A percentile compares a stretch with the other conserved stretches of the same genome.
These are phyloP conservation scores for Diabrotica virgifera DNA, from an alignment of 1,140 invertebrate genomes.

Conservation along the genomic window DNA sequence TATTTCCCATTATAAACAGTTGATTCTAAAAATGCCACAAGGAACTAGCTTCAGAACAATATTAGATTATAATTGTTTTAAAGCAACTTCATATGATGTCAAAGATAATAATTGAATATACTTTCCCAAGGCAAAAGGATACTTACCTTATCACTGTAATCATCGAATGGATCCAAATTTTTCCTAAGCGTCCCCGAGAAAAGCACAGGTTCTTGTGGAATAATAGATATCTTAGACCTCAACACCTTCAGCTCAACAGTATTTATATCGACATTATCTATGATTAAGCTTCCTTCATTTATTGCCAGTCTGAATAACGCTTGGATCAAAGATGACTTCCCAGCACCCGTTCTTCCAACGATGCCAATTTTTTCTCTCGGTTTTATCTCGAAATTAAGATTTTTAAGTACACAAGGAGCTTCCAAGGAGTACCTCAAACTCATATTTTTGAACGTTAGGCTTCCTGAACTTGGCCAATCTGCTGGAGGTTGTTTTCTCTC, in stretches of 20 bases:
- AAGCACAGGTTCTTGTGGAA: constrained; percentile 71
- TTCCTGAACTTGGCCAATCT: constrained; percentile 33
- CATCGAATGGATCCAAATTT: constrained; percentile 59
- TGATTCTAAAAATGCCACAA: no score
- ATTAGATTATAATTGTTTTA: no score
- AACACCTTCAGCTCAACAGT: constrained; percentile 56
- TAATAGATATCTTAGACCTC: constrained; percentile 64
- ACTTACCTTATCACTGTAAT: constrained; percentile 56
- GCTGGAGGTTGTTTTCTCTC: constrained; percentile 49
- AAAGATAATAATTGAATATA: no score
- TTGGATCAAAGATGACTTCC: constrained; percentile 71
- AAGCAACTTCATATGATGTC: no score
- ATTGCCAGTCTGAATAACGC: constrained; percentile 68
- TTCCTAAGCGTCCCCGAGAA: constrained; percentile 66
- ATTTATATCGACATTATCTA: constrained; percentile 56
- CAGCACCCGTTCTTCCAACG: no score
- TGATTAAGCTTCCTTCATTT: constrained; percentile 62
- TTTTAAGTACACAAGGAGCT: constrained; percentile 60
- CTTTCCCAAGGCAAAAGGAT: neutral
- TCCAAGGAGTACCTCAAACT: constrained; percentile 65
- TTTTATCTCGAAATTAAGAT: no score
- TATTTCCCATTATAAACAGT: no score
- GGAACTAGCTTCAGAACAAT: no score
- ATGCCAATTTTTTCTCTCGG: no score
- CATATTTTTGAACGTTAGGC: constrained; percentile 48